Evolutionary conservation across 2,113 vertebrate species (phyloP).

Genomic region (Larimichthys crocea): DNA sequence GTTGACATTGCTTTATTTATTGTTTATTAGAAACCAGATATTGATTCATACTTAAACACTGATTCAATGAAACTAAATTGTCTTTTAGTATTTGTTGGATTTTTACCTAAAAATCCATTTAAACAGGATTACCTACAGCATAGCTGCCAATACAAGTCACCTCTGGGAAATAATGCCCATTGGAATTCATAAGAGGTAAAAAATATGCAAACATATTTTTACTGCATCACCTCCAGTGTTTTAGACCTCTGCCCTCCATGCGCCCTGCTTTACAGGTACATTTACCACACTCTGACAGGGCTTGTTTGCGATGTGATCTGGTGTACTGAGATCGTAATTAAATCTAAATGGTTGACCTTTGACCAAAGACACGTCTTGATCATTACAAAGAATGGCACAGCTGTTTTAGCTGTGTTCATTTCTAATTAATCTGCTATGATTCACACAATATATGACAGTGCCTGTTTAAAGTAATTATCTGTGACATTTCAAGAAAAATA

Average conservation of each 20-base stretch:
- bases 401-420: constrained; percentile 6
- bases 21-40: too few relatives aligned
- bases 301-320: neutral
- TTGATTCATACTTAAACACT: too few relatives aligned
- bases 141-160: neutral
- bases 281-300: neutral
- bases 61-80: too few relatives aligned
- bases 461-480: constrained; percentile 28
- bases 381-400: constrained; percentile 28
- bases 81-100: too few relatives aligned
- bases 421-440: constrained; percentile 39
- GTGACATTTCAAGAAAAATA: constrained; percentile 39
- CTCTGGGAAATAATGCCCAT: neutral
- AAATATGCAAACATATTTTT: neutral
- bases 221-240: neutral
- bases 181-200: neutral
- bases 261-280: neutral
- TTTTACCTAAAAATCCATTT: too few relatives aligned
- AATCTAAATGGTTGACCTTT: constrained; percentile 43
- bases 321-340: constrained; percentile 6
- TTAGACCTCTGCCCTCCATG: neutral
- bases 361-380: constrained; percentile 29
- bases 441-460: neutral
- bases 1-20: too few relatives aligned
- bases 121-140: neutral